Evolutionary conservation across 2,888 invertebrate species (phyloP).

Genomic region (Orchestes rusci): DNA sequence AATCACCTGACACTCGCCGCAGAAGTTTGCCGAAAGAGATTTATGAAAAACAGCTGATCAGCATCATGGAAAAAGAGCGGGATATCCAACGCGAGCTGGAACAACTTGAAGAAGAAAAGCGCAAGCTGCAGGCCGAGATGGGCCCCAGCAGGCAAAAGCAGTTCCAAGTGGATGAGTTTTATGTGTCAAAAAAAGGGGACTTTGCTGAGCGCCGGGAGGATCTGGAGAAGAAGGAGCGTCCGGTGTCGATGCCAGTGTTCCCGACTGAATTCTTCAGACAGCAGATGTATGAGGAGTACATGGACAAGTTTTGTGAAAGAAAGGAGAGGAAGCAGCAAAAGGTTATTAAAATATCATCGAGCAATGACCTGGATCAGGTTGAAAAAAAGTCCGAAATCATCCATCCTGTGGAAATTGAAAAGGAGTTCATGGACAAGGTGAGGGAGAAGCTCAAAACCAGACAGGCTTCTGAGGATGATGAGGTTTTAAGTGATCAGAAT

Average conservation of each 20-base stretch:
- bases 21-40: slow-evolving; percentile 60
- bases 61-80: slow-evolving; percentile 60
- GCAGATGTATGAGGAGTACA: slow-evolving; percentile 80
- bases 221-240: slow-evolving; percentile 25
- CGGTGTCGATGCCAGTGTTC: slow-evolving; percentile 41
- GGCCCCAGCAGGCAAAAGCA: slow-evolving; percentile 40
- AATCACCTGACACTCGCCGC: slow-evolving; percentile 30
- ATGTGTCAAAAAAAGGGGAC: slow-evolving; percentile 46
- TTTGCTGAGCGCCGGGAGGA: slow-evolving; percentile 35
- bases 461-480: slow-evolving; percentile 4
- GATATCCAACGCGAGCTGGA: slow-evolving; percentile 60
- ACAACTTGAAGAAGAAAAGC: slow-evolving; percentile 53
- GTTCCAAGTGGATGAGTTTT: slow-evolving; percentile 45
- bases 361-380: slow-evolving; percentile 24
- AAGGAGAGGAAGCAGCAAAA: slow-evolving; percentile 72
- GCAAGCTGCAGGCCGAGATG: slow-evolving; percentile 36
- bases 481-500: slow-evolving; percentile 1
- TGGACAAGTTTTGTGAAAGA: slow-evolving; percentile 68
- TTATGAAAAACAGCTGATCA: slow-evolving; percentile 57
- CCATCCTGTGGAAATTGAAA: slow-evolving; percentile 54
- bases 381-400: slow-evolving; percentile 34
- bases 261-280: slow-evolving; percentile 66
- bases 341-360: slow-evolving; percentile 69
- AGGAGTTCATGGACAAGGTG: slow-evolving; percentile 72
- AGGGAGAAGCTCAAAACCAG: slow-evolving; percentile 52